Base-by-base conservation (phyloP, 1,140 invertebrate genomes). In the Popillia japonica region DNA sequence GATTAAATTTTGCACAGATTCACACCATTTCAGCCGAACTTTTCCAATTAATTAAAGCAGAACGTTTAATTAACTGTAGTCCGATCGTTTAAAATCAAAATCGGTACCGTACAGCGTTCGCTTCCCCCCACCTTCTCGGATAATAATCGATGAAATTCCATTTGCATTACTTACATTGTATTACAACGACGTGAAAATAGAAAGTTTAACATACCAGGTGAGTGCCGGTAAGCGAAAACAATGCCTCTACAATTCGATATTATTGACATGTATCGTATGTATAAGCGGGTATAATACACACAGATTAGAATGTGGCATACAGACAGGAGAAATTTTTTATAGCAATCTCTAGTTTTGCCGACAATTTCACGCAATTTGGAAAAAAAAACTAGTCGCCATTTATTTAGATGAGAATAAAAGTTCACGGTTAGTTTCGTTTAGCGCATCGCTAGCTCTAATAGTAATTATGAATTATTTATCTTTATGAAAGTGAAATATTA, bases 21-120 rank as follows among this genome's bases (percentile, higher is more conserved):
- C n/a, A 14, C 44, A 2, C 44, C 10, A 48, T 48, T 48, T 48
- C 9, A 6, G 10, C 4, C 44, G 44, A 48, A 48, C 10, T 48
- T 48, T 10, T 48, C 44, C 44, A 48, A 48, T 48, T 48, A 48
- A 48, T 48, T 48, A 48, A 48, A 10, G 44, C 44, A n/a, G n/a
- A 48, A 48, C 44, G 44, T 10, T 48, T 48, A 48, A 48, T 10
- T 48, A 48, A 48, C 44, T 48, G 41, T 42, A 42, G 6, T 42
- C 41, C 41, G 41, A 42, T 42, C 44, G 44, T 10, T 9, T 10
- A 48, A 48, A 48, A 48, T 48, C 44, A 48, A 48, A 48, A 48
- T 48, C 44, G 44, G n/a, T n/a, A 48, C 44, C 44, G n/a, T 48
- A 48, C n/a, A 14, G 44, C n/a, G 44, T n/a, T 48, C 44, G 44